A percentile compares a stretch with the other conserved stretches of the same genome.
Evolutionary conservation across 2,113 vertebrate genomes (phyloP).

Genomic region (Apus apus): DNA sequence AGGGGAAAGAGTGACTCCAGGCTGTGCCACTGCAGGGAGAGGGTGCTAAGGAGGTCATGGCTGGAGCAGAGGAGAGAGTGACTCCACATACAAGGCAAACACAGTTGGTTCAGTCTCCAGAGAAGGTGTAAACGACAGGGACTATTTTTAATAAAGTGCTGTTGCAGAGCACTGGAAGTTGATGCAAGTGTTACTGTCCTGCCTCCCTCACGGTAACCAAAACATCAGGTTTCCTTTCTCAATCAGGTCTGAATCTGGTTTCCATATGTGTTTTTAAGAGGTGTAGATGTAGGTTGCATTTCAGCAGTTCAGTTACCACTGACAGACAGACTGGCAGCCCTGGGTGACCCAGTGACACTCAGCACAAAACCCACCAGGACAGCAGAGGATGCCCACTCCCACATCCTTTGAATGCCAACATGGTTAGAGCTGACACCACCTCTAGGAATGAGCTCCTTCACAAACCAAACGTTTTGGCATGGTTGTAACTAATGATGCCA

Average conservation of each 20-base stretch:
- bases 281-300: not conserved
- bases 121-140: not conserved
- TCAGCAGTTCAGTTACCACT: not conserved
- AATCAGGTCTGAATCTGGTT: accelerated
- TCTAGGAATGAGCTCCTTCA: not conserved
- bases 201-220: not conserved
- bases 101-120: not conserved
- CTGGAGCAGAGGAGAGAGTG: not conserved
- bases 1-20: not conserved
- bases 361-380: not conserved
- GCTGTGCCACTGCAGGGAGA: not conserved
- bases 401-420: not conserved
- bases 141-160: not conserved
- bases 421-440: not conserved
- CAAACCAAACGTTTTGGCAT: not conserved
- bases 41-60: not conserved
- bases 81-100: no score
- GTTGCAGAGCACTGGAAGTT: not conserved
- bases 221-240: not conserved
- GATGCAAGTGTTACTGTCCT: not conserved
- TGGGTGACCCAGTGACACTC: not conserved
- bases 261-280: not conserved
- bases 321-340: not conserved
- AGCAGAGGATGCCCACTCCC: accelerated
- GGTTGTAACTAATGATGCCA: not conserved